Evolutionary conservation across 2,113 vertebrate genomes (phyloP), one percentile per base, ranked within the genome.

Genomic region (Prochilodus magdalenae): DNA sequence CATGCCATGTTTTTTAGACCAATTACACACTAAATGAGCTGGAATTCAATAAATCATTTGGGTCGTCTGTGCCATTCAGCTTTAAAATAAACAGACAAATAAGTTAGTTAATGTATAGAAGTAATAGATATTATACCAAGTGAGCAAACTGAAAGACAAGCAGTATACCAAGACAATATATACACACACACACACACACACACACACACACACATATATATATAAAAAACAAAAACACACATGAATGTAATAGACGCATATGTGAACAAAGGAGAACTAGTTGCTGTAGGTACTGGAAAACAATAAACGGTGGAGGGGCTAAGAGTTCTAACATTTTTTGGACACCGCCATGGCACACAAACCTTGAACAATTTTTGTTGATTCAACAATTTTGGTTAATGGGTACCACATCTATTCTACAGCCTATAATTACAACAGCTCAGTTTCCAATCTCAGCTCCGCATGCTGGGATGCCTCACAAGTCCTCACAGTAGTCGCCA

Each of bases 301-400:
- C 90, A 89, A 88, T 74, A 84, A 90, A 91, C 82, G 81, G 91
- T 91, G 91, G 87, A 93, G 92, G 88, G 86, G 87, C 90, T 90
- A 91, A 87, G 88, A 90, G 90, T 90, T 92, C 88, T 87, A 91
- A 90, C 85, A 89, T 91, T 92, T 90, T 93, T 93, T 94, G 89
- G 91, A 94, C 91, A 87, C 87, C 75, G 26, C 89, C 85, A 91
- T 92, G 92, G 93, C 91, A 93, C 88, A 93, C 86, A 92, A 90
- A 90, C 87, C 91, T 90, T 93, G 90, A 92, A 88, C 90, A 92
- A 88, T 94, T 94, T 94, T 92, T 94, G 94, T 93, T 94, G 93
- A 95, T 94, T 95, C 94, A 94, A 94, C 94, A 92, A 93, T 94
- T 95, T 93, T 93, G 94, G 93, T 94, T 94, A 94, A 95, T 94